phyloP scores from a whole-genome alignment of 1,140 invertebrate genomes.

The Elysia chlorotica region DNA sequence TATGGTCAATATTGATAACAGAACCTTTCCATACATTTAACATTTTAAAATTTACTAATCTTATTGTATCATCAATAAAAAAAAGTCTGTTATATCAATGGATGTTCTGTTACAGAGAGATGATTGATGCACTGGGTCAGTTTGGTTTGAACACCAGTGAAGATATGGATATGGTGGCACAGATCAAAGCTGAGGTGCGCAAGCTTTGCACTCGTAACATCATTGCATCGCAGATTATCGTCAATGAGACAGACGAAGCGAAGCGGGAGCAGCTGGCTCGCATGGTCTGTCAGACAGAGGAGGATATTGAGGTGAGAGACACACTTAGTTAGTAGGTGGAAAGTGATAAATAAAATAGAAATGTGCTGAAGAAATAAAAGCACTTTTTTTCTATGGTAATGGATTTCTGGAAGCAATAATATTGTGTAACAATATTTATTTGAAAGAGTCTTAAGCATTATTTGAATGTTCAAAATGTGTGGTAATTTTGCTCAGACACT shows the following conservation, averaged over 20 bases:
- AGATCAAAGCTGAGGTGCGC: slow-evolving; percentile 60
- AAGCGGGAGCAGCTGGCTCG: slow-evolving; percentile 41
- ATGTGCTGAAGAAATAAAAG: not conserved
- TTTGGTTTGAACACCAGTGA: slow-evolving; percentile 55
- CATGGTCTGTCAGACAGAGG: slow-evolving; percentile 47
- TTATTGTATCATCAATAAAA: no score
- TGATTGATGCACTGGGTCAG: slow-evolving; percentile 47
- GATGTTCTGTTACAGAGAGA: no score
- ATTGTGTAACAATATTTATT: not conserved
- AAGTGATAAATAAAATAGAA: no score
- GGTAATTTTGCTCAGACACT: not conserved
- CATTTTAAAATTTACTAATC: no score
- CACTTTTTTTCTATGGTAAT: not conserved
- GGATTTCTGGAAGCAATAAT: not conserved
- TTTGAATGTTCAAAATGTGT: not conserved
- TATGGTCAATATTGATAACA: no score
- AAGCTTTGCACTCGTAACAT: slow-evolving; percentile 57
- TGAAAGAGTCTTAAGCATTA: not conserved
- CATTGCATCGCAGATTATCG: slow-evolving; percentile 51
- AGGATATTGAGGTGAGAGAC: slow-evolving; percentile 43
- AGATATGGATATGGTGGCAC: slow-evolving; percentile 59
- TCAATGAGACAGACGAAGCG: slow-evolving; percentile 47
- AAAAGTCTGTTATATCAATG: no score
- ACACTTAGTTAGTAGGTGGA: no score
- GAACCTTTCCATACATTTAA: no score